phyloP scores from a whole-genome alignment of 2,888 invertebrate genomes.

The Himalopsyche kuldschensis region DNA sequence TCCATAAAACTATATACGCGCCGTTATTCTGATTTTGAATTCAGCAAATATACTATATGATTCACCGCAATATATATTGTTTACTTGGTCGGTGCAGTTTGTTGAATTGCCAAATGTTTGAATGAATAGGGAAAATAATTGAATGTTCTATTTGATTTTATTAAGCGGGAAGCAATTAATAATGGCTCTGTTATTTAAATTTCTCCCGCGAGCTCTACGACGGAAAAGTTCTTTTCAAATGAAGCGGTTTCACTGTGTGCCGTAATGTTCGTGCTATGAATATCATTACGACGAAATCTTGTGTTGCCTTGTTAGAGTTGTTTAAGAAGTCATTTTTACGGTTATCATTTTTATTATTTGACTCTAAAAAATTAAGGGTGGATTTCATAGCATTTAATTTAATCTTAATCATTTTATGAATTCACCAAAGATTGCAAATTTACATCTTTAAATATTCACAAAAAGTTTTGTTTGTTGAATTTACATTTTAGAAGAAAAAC shows the following conservation, averaged over 20 bases:
- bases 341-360: background rate
- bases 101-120: background rate
- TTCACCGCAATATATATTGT: background rate
- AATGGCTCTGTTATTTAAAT: constrained; percentile 6
- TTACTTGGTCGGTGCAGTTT: constrained; percentile 2
- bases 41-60: background rate
- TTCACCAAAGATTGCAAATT: background rate
- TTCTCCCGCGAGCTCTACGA: background rate
- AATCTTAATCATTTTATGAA: background rate
- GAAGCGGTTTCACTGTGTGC: background rate
- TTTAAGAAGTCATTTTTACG: background rate
- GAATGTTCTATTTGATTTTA: constrained; percentile 3
- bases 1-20: background rate
- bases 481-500: background rate
- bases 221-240: background rate
- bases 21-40: background rate
- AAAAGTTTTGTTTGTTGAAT: background rate
- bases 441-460: background rate
- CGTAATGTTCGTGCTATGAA: background rate
- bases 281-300: background rate
- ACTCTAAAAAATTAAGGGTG: background rate
- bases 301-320: background rate
- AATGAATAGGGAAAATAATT: background rate
- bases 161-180: constrained; percentile 1
- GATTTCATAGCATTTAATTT: background rate